Percentiles rank a stretch among this genome's conserved stretches.
Evolutionary conservation across 2,888 invertebrate genomes (phyloP).

Genomic region (Dysmachus trigonus): DNA sequence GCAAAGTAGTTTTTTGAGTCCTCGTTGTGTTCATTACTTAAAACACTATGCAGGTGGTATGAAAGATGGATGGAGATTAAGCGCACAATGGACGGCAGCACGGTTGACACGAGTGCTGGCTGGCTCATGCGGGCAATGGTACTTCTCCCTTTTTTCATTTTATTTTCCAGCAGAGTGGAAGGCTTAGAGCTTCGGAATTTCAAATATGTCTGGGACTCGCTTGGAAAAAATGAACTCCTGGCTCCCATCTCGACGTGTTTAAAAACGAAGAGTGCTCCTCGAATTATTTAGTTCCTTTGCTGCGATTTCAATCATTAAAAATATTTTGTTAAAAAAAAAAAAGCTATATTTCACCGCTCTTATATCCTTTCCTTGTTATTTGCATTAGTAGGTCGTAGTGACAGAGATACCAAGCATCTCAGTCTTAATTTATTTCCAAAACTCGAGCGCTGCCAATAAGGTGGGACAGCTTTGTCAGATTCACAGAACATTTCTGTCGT

Average conservation of each 20-base stretch:
- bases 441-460: neutral
- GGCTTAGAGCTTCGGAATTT: neutral
- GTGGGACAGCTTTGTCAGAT: neutral
- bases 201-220: neutral
- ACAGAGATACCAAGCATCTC: neutral
- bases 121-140: neutral
- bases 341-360: neutral
- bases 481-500: neutral
- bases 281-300: neutral
- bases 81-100: neutral
- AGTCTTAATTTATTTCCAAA: neutral
- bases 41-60: slow-evolving; percentile 10
- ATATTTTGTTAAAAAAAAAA: neutral
- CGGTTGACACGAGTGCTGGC: neutral
- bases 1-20: neutral
- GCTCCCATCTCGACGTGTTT: neutral
- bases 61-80: neutral
- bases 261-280: neutral
- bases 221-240: neutral
- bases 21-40: slow-evolving; percentile 8
- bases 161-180: neutral
- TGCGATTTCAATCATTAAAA: neutral
- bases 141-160: neutral
- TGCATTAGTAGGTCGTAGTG: neutral
- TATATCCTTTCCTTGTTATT: neutral